Conservation (phyloP, 2,888 invertebrate genomes). For the Aproaerema taeniolella region DNA sequence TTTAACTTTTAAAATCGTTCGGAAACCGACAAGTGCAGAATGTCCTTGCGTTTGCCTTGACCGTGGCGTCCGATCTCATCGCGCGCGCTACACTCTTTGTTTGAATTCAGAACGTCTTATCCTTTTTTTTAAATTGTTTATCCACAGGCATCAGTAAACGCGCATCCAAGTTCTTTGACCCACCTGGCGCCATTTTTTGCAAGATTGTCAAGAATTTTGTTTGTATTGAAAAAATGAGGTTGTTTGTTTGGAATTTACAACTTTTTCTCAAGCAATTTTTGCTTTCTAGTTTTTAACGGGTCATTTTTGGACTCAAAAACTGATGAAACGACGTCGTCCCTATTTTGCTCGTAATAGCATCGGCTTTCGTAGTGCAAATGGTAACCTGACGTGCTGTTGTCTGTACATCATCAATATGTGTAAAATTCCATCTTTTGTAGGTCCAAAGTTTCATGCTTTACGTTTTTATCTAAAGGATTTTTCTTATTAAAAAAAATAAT, state of each 20-base stretch:
- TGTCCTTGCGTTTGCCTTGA: conserved; percentile 66
- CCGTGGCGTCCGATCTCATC: conserved; percentile 55
- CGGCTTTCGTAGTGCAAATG: no score
- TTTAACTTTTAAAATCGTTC: conserved; percentile 21
- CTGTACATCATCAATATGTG: no score
- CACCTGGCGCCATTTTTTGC: conserved; percentile 12
- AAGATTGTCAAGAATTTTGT: conserved; percentile 23
- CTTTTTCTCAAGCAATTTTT: no score
- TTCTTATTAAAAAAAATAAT: no score
- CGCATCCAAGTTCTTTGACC: conserved; percentile 26
- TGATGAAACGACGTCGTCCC: no score
- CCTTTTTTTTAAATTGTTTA: conserved; percentile 55
- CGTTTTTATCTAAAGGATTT: no score
- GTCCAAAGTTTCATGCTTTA: no score
- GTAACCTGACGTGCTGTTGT: no score
- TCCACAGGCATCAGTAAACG: conserved; percentile 37
- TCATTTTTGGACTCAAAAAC: no score
- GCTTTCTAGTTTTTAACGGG: no score
- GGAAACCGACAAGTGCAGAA: conserved; percentile 24
- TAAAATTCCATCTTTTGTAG: no score
- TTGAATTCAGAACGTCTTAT: conserved; percentile 46
- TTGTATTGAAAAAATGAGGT: conserved; percentile 13
- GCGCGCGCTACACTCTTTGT: conserved; percentile 57
- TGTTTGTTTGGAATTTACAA: conserved; percentile 8
- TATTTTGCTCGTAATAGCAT: no score